Evolutionary conservation across 2,888 invertebrate species (phyloP), one percentile per base, ranked within the genome.

Genomic region (Agonopterix heracliana): DNA sequence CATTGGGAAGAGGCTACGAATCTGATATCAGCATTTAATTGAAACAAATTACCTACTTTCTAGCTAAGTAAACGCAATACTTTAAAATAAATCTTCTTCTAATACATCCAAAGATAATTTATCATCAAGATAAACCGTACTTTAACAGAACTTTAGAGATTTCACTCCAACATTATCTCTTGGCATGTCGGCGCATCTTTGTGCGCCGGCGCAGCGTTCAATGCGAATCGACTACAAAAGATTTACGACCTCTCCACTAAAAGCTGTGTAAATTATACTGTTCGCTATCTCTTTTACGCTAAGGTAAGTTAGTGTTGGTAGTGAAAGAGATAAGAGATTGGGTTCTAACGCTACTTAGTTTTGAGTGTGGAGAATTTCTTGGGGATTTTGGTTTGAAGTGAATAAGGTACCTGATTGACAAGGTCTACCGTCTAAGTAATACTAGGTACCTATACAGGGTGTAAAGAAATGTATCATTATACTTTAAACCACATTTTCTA

Each of bases 211-310:
- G 68, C 78, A 77, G 78, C 75, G 61, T 57, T 70, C 71, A 66
- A 68, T 70, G 68, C 74, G 68, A 70, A 74, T 70, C 66, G 71
- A 70, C 72, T 35, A 68, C 69, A 70, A 67, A 68, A 78, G 81
- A 80, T 82, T 81, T 79, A 82, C 70, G 71, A 66, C 65, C 64
- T 51, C 26, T 54, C 63, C 61, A 65, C 71, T 80, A 77, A 81
- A 74, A 75, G 74, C 71, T 67, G 70, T 60, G 76, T 78, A 78
- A 78, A 74, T 78, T 72, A 74, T 70, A 59, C 53, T 57, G 55
- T 53, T 43, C 48, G 49, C 63, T 55, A 53, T 76, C 78, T 64
- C 69, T 56, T 55, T 71, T 61, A 48, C 54, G 56, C 63, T 40
- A 44, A 11, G 45, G 45, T 38, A 50, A 52, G 40, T 38, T 41